Evolutionary conservation across 2,888 invertebrate genomes (phyloP).

Genomic region (Prenolepis imparis): DNA sequence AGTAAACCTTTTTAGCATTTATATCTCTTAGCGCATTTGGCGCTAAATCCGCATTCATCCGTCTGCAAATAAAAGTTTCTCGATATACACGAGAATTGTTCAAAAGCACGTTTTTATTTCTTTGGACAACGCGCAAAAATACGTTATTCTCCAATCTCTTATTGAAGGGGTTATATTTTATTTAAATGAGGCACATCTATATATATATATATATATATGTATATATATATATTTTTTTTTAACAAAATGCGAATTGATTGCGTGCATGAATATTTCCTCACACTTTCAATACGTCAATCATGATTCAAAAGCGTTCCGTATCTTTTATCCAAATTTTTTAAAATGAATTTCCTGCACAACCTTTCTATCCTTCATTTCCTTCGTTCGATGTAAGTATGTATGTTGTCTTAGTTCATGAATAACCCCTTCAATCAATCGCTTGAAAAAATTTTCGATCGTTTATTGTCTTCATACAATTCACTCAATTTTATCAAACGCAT

Average conservation of each 20-base stretch:
- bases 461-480: conserved; percentile 52
- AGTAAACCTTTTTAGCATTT: neutral
- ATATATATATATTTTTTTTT: neutral
- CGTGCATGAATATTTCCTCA: neutral
- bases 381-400: neutral
- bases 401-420: conserved; percentile 14
- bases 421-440: conserved; percentile 17
- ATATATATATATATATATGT: neutral
- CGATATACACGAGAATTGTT: conserved; percentile 16
- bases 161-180: conserved; percentile 25
- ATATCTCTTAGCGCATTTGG: conserved; percentile 17
- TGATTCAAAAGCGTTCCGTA: neutral
- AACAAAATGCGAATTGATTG: neutral
- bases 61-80: conserved; percentile 24
- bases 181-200: conserved; percentile 19
- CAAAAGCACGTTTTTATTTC: conserved; percentile 16
- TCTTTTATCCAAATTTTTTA: neutral
- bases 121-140: neutral
- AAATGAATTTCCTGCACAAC: neutral
- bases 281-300: neutral
- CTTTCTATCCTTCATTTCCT: neutral
- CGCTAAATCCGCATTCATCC: conserved; percentile 25
- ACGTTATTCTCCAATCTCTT: conserved; percentile 13
- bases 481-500: conserved; percentile 33
- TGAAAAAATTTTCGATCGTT: conserved; percentile 33